Conservation (phyloP, 2,113 vertebrate genomes). For the Prinia subflava region DNA sequence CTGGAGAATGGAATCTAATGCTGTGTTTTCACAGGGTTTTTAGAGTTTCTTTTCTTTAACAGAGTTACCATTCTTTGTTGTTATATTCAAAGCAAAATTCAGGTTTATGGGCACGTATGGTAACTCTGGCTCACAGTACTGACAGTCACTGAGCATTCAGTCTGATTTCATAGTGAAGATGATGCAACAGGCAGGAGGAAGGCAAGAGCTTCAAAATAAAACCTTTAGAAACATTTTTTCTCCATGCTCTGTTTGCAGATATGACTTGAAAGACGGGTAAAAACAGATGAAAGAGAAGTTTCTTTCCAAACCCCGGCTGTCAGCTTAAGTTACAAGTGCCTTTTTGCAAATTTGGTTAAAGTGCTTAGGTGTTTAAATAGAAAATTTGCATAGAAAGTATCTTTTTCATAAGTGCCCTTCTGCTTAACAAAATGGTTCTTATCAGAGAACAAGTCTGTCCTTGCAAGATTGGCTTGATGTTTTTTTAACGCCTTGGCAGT, state of each 20-base stretch:
- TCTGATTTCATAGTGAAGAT: not conserved
- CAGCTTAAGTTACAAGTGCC: not conserved
- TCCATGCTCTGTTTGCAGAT: not conserved
- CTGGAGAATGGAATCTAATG: not conserved
- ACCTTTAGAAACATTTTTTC: not conserved
- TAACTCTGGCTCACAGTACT: not conserved
- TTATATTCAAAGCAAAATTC: not conserved
- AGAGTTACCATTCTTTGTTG: not conserved
- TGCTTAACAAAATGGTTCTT: not conserved
- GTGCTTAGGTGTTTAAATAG: not conserved
- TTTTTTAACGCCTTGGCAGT: not conserved
- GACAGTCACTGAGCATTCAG: not conserved
- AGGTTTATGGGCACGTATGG: rapidly evolving
- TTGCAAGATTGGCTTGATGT: not conserved
- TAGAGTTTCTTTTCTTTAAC: not conserved
- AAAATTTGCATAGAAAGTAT: not conserved
- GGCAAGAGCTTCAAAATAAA: not conserved
- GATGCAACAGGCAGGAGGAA: not conserved
- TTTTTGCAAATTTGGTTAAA: not conserved
- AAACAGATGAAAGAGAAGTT: not conserved
- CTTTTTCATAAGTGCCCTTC: not conserved
- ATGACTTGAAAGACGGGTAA: not conserved
- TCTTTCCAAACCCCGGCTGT: not conserved
- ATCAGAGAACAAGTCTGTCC: not conserved
- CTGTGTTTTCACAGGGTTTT: not conserved